Conservation (phyloP, 1,140 invertebrate species). For the Papilio aristodemus region DNA sequence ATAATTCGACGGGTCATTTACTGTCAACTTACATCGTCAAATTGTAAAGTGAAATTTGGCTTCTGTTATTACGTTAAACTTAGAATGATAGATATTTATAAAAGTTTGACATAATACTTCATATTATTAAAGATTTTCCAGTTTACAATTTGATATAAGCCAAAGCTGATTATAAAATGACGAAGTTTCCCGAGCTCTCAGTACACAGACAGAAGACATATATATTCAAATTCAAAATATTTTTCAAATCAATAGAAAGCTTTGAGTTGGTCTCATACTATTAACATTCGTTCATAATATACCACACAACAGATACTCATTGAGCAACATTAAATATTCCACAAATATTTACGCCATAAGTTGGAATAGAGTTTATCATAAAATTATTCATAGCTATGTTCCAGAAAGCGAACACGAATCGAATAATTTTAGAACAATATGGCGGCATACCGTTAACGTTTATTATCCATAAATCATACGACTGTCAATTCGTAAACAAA, state of each 20-base stretch:
- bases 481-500: slow-evolving; percentile 57
- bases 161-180: too few species aligned
- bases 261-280: not conserved
- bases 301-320: not conserved
- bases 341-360: slow-evolving; percentile 18
- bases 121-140: too few species aligned
- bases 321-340: slow-evolving; percentile 13
- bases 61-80: too few species aligned
- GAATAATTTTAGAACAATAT: slow-evolving; percentile 59
- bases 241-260: not conserved
- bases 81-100: too few species aligned
- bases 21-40: too few species aligned
- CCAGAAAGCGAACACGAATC: slow-evolving; percentile 34
- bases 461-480: slow-evolving; percentile 69
- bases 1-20: too few species aligned
- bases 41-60: too few species aligned
- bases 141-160: too few species aligned
- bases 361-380: slow-evolving; percentile 24
- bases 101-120: too few species aligned
- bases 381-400: slow-evolving; percentile 25
- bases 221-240: not conserved
- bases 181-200: too few species aligned
- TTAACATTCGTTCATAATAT: slow-evolving; percentile 10
- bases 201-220: too few species aligned
- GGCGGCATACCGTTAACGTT: slow-evolving; percentile 52